Evolutionary conservation across 2,888 invertebrate species (phyloP), one percentile per base, ranked within the genome.

Genomic region (Lottia gigantea): DNA sequence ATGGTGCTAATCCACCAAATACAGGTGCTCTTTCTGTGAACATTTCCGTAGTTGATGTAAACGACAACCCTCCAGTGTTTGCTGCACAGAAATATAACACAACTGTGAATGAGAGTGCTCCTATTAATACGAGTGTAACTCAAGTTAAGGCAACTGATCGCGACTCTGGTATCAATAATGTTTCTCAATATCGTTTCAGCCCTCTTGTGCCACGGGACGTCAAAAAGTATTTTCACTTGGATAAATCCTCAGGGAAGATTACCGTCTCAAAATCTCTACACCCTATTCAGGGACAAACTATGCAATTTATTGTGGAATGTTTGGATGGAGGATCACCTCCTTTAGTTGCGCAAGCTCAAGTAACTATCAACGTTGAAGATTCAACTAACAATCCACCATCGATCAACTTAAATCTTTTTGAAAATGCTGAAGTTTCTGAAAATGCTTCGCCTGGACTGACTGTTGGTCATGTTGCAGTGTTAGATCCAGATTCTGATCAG

Each of bases 341-440:
- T 8, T 72, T 80, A 47, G 78, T 79, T 14, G 74, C 82, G 16
- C 79, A 82, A 64, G 78, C 82, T n/a, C 76, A 73, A 12, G 81
- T 85, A 15, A 78, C 75, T 67, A 77, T 83, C 6, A 78, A 75
- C 16, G 93, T 97, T 15, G 95, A 95, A 83, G 89, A 89, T 72
- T 96, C 96, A 88, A 97, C 96, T 88, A 97, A 97, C 88, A 96
- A 96, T 87, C 96, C 97, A 8, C 97, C 97, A 0, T 91, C 94
- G 25, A 82, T 83, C 16, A 81, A 79, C 66, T 73, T 82, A 31
- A 82, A 82, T 71, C 77, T 83, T 40, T 73, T 84, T 49, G 80
- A 80, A 19, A 74, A 76, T 3, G 83, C 82, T 14, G 65, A 73
- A 49, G 77, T 84, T 25, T 78, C 83, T 0, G 84, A 84, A 66